phyloP scores from a whole-genome alignment of 2,888 invertebrate genomes.

The Beris morrisii region DNA sequence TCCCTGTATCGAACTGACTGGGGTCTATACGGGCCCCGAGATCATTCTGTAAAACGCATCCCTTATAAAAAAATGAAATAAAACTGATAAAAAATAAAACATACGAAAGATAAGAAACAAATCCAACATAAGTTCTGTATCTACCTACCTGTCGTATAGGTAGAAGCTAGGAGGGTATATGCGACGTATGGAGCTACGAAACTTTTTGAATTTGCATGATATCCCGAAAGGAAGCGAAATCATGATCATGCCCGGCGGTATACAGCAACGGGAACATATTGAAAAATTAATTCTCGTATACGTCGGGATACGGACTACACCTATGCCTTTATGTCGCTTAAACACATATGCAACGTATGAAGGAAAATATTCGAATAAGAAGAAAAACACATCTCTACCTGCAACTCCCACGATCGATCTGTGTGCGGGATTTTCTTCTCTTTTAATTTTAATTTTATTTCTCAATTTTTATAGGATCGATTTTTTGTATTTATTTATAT shows the following conservation, averaged over 20 bases:
- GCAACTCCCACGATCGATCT: conserved; percentile 39
- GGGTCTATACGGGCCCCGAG: neutral
- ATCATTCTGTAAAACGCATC: conserved; percentile 21
- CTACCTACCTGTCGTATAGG: neutral
- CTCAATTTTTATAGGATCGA: conserved; percentile 19
- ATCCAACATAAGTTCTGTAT: conserved; percentile 1
- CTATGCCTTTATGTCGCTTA: conserved; percentile 13
- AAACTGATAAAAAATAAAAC: conserved; percentile 13
- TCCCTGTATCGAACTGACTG: conserved; percentile 3
- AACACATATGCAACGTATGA: neutral
- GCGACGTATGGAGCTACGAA: neutral
- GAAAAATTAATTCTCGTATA: conserved; percentile 39
- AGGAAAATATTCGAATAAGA: neutral
- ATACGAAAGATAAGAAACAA: conserved; percentile 13
- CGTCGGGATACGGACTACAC: conserved; percentile 5
- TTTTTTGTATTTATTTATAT: conserved; percentile 4
- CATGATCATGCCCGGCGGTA: conserved; percentile 35
- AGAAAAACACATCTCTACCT: conserved; percentile 21
- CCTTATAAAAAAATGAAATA: neutral
- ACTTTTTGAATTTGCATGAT: conserved; percentile 28
- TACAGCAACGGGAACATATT: conserved; percentile 37
- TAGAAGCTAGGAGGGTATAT: conserved; percentile 1
- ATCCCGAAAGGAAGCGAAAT: conserved; percentile 28
- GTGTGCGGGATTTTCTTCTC: conserved; percentile 28
- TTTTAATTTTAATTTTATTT: conserved; percentile 26